Percentiles rank a stretch among this genome's conserved stretches.
Evolutionary conservation across 2,797 vertebrate species (phyloP).

Genomic region (Enteromius anoplus): DNA sequence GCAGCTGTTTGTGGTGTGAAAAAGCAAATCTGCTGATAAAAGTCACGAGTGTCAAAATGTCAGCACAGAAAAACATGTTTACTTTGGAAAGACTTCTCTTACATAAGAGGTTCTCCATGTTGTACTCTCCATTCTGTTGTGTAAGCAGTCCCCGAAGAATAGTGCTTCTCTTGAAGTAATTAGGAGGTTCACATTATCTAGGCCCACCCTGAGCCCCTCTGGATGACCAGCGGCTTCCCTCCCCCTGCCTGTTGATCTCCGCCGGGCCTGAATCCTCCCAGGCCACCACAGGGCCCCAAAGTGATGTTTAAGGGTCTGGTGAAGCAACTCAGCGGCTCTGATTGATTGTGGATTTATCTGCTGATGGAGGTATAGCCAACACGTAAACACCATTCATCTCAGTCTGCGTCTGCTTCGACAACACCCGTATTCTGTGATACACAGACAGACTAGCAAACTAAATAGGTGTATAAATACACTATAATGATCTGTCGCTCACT

Average conservation of each 20-base stretch:
- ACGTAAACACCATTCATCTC: constrained; percentile 29
- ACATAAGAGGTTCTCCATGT: constrained; percentile 27
- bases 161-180: constrained; percentile 36
- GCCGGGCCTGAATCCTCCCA: neutral
- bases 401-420: neutral
- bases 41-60: constrained; percentile 31
- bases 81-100: constrained; percentile 27
- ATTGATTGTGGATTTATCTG: constrained; percentile 30
- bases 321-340: neutral
- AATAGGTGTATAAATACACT: constrained; percentile 13
- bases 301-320: constrained; percentile 13
- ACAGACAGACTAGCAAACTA: neutral
- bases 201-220: constrained; percentile 10
- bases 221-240: constrained; percentile 13
- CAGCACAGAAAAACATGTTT: constrained; percentile 46
- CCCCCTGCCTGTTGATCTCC: neutral
- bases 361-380: neutral
- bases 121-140: constrained; percentile 24
- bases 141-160: constrained; percentile 26
- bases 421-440: neutral
- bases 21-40: constrained; percentile 27
- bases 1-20: constrained; percentile 4
- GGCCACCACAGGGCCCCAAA: constrained; percentile 2
- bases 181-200: constrained; percentile 18
- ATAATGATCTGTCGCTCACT: neutral